Conservation (phyloP, 2,113 vertebrate genomes). For the Perca fluviatilis region DNA sequence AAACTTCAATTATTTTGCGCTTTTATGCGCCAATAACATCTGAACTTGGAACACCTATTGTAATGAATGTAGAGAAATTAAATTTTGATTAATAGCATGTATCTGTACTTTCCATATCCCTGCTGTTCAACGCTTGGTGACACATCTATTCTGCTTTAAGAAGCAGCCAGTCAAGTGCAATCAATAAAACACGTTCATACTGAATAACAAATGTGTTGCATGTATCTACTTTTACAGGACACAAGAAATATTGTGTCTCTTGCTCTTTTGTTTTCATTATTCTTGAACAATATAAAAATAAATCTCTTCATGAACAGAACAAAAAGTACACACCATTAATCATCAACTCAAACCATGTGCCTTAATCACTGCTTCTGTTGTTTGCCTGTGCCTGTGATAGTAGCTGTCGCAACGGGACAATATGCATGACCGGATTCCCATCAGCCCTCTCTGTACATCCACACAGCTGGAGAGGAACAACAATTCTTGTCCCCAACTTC, state of each 20-base stretch:
- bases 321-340: conserved; percentile 63
- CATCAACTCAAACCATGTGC: conserved; percentile 38
- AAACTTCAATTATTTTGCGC: neutral
- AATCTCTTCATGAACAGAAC: conserved; percentile 21
- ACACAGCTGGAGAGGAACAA: conserved; percentile 8
- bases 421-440: conserved; percentile 47
- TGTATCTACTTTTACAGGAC: neutral
- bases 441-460: conserved; percentile 28
- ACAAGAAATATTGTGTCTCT: conserved; percentile 16
- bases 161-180: conserved; percentile 13
- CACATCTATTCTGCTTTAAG: conserved; percentile 15
- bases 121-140: neutral
- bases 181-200: conserved; percentile 26
- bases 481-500: neutral
- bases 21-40: neutral
- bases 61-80: neutral
- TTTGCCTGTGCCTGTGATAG: conserved; percentile 24
- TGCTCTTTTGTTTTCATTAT: conserved; percentile 54
- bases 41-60: neutral
- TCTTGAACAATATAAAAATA: conserved; percentile 24
- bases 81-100: conserved; percentile 34
- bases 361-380: conserved; percentile 38
- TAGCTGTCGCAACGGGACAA: conserved; percentile 47
- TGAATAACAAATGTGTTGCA: conserved; percentile 17
- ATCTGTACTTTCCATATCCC: neutral